Percentiles rank a stretch among this genome's conserved stretches.
phyloP scores from a whole-genome alignment of 2,888 invertebrate genomes.

The Pteria penguin region DNA sequence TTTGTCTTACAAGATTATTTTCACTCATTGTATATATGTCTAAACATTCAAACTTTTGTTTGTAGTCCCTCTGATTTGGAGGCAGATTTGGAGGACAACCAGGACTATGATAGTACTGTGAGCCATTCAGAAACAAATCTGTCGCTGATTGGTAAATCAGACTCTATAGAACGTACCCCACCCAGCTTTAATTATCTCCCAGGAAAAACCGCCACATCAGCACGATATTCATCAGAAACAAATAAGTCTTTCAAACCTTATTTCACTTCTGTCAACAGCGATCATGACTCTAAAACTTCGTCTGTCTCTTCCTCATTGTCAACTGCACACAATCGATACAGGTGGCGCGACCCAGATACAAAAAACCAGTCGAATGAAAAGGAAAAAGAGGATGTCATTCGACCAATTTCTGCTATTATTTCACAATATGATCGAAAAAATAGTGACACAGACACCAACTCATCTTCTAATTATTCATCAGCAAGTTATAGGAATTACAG shows the following conservation, averaged over 20 bases:
- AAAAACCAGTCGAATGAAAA: conserved; percentile 19
- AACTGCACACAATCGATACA: conserved; percentile 34
- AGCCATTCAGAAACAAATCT: conserved; percentile 81
- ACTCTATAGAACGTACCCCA: conserved; percentile 52
- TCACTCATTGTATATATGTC: too few relatives aligned
- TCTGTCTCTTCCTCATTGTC: conserved; percentile 50
- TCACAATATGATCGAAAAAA: conserved; percentile 19
- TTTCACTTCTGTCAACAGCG: conserved; percentile 47
- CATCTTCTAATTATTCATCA: neutral
- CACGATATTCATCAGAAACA: conserved; percentile 43
- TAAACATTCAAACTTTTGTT: too few relatives aligned
- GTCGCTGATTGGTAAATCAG: conserved; percentile 73
- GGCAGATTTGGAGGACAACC: conserved; percentile 84
- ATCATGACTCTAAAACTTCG: conserved; percentile 51
- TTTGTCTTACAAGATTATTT: too few relatives aligned
- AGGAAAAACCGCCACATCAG: neutral
- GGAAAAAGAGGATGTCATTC: neutral
- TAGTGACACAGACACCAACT: conserved; percentile 20
- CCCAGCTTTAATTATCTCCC: conserved; percentile 21
- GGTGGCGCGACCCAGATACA: conserved; percentile 16
- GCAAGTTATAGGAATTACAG: conserved; percentile 18
- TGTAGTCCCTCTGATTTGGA: conserved; percentile 83
- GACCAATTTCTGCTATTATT: conserved; percentile 24
- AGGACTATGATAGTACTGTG: conserved; percentile 82
- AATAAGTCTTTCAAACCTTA: conserved; percentile 51